Evolutionary conservation across 2,888 invertebrate species (phyloP).

Genomic region (Junonia oenone): DNA sequence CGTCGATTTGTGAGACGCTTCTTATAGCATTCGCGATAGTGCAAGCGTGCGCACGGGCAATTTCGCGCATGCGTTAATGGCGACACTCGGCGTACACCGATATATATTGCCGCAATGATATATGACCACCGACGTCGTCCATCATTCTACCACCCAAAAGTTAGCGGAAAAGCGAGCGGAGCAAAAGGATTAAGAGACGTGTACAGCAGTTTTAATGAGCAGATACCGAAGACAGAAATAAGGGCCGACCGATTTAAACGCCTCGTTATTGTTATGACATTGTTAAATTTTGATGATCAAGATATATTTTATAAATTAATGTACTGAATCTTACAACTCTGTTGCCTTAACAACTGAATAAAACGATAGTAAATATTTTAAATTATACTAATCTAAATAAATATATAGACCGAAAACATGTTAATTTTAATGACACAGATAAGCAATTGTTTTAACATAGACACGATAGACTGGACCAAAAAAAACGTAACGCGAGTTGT

Average conservation of each 20-base stretch:
- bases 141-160: slow-evolving; percentile 79
- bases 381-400: background rate
- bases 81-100: slow-evolving; percentile 74
- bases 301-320: background rate
- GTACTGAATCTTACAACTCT: too few relatives aligned
- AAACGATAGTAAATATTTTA: too few relatives aligned
- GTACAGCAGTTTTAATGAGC: slow-evolving; percentile 71
- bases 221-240: slow-evolving; percentile 76
- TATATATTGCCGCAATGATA: slow-evolving; percentile 77
- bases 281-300: slow-evolving; percentile 50
- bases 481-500: background rate
- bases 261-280: slow-evolving; percentile 71
- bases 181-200: slow-evolving; percentile 58
- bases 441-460: background rate
- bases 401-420: background rate
- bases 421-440: background rate
- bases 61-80: slow-evolving; percentile 76
- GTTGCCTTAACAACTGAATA: too few relatives aligned
- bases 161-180: slow-evolving; percentile 67
- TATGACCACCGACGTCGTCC: slow-evolving; percentile 71
- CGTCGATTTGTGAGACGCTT: slow-evolving; percentile 70
- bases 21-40: slow-evolving; percentile 58
- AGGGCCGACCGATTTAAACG: slow-evolving; percentile 62
- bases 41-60: slow-evolving; percentile 53
- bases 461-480: too few relatives aligned